phyloP scores from a whole-genome alignment of 1,140 invertebrate species.

The Hermetia illucens region DNA sequence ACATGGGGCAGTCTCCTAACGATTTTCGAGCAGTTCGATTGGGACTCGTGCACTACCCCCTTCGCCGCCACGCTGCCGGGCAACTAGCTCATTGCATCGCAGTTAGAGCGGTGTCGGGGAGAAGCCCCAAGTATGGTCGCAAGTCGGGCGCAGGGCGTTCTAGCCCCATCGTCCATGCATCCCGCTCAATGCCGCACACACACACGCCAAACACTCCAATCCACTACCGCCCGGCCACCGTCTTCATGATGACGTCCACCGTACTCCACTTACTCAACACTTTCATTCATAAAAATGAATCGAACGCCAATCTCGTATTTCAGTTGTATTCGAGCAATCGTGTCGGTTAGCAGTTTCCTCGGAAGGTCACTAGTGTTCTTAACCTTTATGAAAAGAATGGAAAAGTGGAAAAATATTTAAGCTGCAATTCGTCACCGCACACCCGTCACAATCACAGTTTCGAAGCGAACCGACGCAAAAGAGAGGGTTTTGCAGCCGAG shows the following conservation, averaged over 20 bases:
- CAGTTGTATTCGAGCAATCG: conserved; percentile 32
- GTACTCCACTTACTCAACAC: conserved; percentile 6
- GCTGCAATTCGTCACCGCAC: too few species aligned
- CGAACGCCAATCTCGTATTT: conserved; percentile 30
- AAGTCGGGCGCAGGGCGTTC: too few species aligned
- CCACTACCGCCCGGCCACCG: not conserved
- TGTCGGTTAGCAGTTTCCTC: conserved; percentile 17
- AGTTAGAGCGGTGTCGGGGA: too few species aligned
- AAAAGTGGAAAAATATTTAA: not conserved
- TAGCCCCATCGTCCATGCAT: too few species aligned
- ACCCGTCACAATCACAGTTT: too few species aligned
- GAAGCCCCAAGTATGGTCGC: too few species aligned
- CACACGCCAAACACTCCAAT: not conserved
- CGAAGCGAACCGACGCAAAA: too few species aligned
- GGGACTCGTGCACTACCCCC: not conserved
- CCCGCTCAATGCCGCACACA: too few species aligned
- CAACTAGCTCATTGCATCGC: too few species aligned
- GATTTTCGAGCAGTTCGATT: not conserved
- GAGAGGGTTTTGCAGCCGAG: not conserved
- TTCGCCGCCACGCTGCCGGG: too few species aligned
- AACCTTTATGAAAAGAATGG: not conserved
- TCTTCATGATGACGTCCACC: not conserved
- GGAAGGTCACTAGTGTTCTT: not conserved
- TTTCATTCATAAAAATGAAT: conserved; percentile 33
- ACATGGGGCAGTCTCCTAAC: not conserved